A percentile compares a stretch with the other conserved stretches of the same genome.
Conservation (phyloP, 2,888 invertebrate genomes). For the Polyommatus icarus region DNA sequence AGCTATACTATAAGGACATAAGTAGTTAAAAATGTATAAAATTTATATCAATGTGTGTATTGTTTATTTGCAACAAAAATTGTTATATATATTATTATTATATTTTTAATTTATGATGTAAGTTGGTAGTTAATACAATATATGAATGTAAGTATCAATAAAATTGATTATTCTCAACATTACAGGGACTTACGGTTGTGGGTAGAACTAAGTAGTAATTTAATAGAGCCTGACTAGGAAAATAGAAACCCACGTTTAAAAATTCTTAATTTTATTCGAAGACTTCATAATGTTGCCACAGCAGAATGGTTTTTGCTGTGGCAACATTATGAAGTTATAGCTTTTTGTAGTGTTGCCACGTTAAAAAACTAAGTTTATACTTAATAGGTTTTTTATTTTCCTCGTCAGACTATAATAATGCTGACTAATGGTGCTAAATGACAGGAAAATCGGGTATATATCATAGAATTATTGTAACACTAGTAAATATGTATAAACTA, state of each 20-base stretch:
- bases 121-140: neutral
- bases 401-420: conserved; percentile 43
- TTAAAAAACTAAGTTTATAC: neutral
- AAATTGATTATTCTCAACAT: conserved; percentile 62
- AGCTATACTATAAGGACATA: neutral
- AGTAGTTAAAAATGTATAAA: neutral
- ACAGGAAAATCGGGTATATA: conserved; percentile 46
- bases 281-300: too few species aligned
- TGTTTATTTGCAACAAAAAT: neutral
- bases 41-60: neutral
- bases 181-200: conserved; percentile 59
- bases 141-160: conserved; percentile 17
- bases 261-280: neutral
- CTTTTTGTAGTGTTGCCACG: neutral
- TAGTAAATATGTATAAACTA: conserved; percentile 34
- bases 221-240: neutral
- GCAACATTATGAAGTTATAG: neutral
- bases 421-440: conserved; percentile 70
- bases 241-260: neutral
- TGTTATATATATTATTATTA: too few species aligned
- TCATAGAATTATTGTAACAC: conserved; percentile 51
- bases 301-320: neutral
- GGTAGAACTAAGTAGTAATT: conserved; percentile 43
- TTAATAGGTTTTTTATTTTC: neutral
- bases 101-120: neutral